Percentiles rank a stretch among this genome's conserved stretches.
Conservation (phyloP, 2,797 vertebrate species). For the Cacajao melanocephalus region DNA sequence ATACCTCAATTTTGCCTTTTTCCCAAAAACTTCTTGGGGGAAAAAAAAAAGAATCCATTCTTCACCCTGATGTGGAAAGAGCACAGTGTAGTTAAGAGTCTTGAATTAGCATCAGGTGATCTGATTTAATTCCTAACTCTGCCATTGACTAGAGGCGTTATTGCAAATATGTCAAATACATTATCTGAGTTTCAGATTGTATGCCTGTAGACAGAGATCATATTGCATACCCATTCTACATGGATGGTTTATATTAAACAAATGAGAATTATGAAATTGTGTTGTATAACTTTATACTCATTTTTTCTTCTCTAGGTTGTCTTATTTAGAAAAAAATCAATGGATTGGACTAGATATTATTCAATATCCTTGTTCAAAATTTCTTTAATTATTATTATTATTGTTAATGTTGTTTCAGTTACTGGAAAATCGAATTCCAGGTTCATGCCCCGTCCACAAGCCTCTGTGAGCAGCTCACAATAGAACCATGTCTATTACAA, state of each 20-base stretch:
- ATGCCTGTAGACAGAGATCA: not conserved
- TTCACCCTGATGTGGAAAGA: not conserved
- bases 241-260: not conserved
- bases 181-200: not conserved
- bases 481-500: not conserved
- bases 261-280: slow-evolving; percentile 13
- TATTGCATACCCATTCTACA: not conserved
- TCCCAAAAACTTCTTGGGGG: not conserved
- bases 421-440: not conserved
- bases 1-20: not conserved
- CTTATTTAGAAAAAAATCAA: slow-evolving; percentile 7
- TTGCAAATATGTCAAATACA: not conserved
- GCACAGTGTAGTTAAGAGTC: not conserved
- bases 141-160: not conserved
- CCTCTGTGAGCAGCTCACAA: not conserved
- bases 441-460: not conserved
- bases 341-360: not conserved
- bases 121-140: not conserved
- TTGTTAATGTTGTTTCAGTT: not conserved
- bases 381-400: not conserved
- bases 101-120: not conserved
- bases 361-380: not conserved
- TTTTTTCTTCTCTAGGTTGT: not conserved
- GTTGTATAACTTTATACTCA: not conserved
- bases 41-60: not conserved